phyloP scores from a whole-genome alignment of 2,888 invertebrate genomes.

The Philhelius pedissequus region DNA sequence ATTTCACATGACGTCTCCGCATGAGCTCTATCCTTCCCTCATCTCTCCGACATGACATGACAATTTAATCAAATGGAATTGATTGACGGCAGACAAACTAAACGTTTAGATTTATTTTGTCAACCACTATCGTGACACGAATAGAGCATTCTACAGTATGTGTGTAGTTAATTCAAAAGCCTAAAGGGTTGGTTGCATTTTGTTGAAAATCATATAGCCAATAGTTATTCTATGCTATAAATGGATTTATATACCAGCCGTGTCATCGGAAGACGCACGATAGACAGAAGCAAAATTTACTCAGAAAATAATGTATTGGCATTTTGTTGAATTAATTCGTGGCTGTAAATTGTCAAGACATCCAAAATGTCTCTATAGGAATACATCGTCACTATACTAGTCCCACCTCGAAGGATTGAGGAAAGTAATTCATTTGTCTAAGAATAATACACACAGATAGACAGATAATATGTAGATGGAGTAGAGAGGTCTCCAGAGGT shows the following conservation, averaged over 20 bases:
- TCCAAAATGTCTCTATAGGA: not conserved
- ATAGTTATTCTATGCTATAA: not conserved
- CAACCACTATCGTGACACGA: not conserved
- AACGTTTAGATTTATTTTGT: not conserved
- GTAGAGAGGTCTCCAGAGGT: not conserved
- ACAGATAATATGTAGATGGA: not conserved
- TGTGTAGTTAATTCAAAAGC: not conserved
- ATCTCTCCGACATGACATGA: not conserved
- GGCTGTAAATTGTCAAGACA: conserved; percentile 13
- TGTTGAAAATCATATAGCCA: not conserved
- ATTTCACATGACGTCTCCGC: not conserved
- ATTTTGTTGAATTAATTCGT: conserved; percentile 17
- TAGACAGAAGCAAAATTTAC: conserved; percentile 9
- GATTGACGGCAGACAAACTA: not conserved
- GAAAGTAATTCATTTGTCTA: not conserved
- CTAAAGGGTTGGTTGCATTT: not conserved
- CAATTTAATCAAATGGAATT: not conserved
- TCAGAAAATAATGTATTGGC: conserved; percentile 30
- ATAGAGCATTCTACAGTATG: too few relatives aligned
- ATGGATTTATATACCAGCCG: not conserved
- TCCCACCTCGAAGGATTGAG: too few relatives aligned
- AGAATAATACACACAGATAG: not conserved
- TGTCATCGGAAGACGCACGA: not conserved
- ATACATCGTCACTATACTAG: not conserved
- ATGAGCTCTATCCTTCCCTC: not conserved